Evolutionary conservation across 2,797 vertebrate species (phyloP).

Genomic region (Acropternis orthonyx): DNA sequence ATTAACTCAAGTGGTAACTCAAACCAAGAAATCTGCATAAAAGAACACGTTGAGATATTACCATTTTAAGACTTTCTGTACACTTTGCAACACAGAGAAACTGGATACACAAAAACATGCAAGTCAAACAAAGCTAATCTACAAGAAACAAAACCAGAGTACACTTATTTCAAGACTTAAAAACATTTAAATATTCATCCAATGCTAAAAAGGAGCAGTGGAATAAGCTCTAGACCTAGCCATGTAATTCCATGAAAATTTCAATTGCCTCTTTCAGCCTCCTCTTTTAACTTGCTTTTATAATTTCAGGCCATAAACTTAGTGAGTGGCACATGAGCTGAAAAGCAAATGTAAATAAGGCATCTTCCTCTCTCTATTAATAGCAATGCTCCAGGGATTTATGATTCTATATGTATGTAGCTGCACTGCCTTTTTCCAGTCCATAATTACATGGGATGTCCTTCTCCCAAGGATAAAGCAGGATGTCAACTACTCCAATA

Average conservation of each 20-base stretch:
- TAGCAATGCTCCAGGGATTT: not conserved
- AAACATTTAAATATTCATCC: conserved; percentile 3
- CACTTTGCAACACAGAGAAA: conserved; percentile 9
- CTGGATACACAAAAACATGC: conserved; percentile 9
- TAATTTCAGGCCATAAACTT: not conserved
- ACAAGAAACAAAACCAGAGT: conserved; percentile 16
- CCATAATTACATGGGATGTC: not conserved
- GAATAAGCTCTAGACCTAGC: not conserved
- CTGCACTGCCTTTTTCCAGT: not conserved
- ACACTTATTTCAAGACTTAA: not conserved
- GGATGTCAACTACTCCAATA: not conserved
- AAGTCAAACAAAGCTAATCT: conserved; percentile 36
- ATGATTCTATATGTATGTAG: not conserved
- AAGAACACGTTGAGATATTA: not conserved
- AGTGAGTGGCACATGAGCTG: not conserved
- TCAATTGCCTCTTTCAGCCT: not conserved
- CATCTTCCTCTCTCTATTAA: conserved; percentile 1
- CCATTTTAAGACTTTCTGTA: not conserved
- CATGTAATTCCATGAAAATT: not conserved
- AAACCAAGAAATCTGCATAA: not conserved
- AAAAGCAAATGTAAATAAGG: conserved; percentile 19
- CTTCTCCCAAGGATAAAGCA: not conserved
- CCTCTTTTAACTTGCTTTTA: not conserved
- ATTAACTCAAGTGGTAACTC: not conserved
- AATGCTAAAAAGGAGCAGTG: not conserved